Evolutionary conservation across 2,113 vertebrate genomes (phyloP), one percentile per base, ranked within the genome.

Genomic region (Prietella phreatophila): DNA sequence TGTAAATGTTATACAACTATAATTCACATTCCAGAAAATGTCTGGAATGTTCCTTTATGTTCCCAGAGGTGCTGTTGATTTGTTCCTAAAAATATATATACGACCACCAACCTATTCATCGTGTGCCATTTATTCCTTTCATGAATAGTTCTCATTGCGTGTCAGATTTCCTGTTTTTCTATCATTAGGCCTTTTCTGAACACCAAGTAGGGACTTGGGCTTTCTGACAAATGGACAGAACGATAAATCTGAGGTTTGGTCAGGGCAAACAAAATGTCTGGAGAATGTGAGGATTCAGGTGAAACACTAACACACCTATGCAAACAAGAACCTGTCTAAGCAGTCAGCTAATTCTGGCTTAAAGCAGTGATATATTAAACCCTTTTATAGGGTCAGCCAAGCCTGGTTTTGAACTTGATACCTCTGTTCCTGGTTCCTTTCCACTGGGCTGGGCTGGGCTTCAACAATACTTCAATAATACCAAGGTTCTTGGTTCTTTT

Each of bases 261-360:
- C 55, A 39, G 50, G 33, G 58, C 84, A 87, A 90, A 90, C 87
- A 84, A 85, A 88, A 58, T 86, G 63, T 19, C 55, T 76, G 82
- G 63, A 25, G n/a, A 63, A 85, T 47, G 42, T 65, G 56, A 67
- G 83, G 67, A 53, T 88, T 58, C 86, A 76, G 85, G 65, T 83
- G 27, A 89, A 73, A 63, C 56, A 36, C 27, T 39, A 75, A 71
- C 61, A 88, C 87, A 82, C 87, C 82, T 87, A 90, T 61, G 71
- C 87, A 85, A 88, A 90, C 80, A 87, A 73, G 55, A 83, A 60
- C 80, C 63, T 81, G 55, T 83, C n/a, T 42, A 71, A 56, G 78
- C 79, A 55, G 61, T 82, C 63, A 82, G 85, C 63, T 56, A 81
- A 63, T 63, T 69, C 63, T 33, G 47, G 50, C 76, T 86, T 55